These are phyloP conservation scores for Sorex araneus DNA, from an alignment of 2,113 vertebrate species.

Conservation along the genomic window DNA sequence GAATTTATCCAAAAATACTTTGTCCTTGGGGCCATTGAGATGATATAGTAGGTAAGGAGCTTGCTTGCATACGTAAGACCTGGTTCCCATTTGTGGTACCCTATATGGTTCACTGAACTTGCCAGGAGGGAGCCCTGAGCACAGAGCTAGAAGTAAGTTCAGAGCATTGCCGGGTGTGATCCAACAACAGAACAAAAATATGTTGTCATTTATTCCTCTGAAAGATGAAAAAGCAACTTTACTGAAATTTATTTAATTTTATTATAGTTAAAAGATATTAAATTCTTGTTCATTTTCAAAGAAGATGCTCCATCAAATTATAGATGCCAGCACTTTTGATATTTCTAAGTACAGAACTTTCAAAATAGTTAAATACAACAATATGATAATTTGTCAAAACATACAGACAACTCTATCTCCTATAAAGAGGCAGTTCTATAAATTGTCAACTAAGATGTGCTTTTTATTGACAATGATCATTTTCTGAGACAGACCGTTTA, in stretches of 20 bases:
- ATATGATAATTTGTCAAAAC: neutral
- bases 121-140: too few relatives aligned
- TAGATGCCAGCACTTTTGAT: neutral
- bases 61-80: too few relatives aligned
- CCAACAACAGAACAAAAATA: too few relatives aligned
- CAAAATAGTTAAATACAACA: constrained; percentile 13
- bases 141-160: too few relatives aligned
- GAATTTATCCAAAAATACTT: constrained; percentile 15
- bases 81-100: too few relatives aligned
- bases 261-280: too few relatives aligned
- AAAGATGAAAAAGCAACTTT: constrained; percentile 23
- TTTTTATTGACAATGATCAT: neutral
- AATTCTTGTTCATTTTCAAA: neutral
- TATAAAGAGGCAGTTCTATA: neutral
- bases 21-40: neutral
- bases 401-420: neutral
- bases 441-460: neutral
- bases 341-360: constrained; percentile 33
- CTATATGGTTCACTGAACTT: too few relatives aligned
- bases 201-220: neutral
- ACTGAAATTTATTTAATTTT: neutral
- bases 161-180: too few relatives aligned
- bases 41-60: too few relatives aligned
- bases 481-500: neutral
- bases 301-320: neutral